phyloP scores from a whole-genome alignment of 2,797 vertebrate genomes.

The Huso huso region DNA sequence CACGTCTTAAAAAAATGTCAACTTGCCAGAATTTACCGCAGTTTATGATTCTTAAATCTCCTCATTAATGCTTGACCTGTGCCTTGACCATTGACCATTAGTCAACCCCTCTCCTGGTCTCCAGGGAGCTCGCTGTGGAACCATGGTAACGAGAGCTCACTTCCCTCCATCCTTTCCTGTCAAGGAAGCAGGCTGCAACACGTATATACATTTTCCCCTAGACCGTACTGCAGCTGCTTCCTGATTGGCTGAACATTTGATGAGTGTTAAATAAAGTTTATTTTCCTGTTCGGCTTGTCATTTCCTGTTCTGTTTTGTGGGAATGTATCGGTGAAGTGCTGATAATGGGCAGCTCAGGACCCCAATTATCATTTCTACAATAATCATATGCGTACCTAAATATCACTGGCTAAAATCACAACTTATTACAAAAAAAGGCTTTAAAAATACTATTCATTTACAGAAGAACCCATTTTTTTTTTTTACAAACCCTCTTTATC shows the following conservation, averaged over 20 bases:
- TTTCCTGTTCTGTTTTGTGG: not conserved
- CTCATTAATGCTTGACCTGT: not conserved
- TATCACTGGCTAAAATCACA: no score
- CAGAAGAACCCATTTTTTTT: no score
- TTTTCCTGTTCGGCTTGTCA: constrained; percentile 10
- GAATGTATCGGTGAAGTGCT: not conserved
- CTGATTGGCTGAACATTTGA: constrained; percentile 19
- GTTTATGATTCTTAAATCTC: no score
- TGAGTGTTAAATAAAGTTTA: constrained; percentile 4
- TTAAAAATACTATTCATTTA: no score
- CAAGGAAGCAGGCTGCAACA: constrained; percentile 23
- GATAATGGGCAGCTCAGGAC: constrained; percentile 2
- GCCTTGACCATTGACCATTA: not conserved
- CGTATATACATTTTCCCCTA: constrained; percentile 9
- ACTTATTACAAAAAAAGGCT: no score
- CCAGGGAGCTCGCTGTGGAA: constrained; percentile 7
- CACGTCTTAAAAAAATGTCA: no score
- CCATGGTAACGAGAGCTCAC: constrained; percentile 1
- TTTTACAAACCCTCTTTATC: no score
- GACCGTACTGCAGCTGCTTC: constrained; percentile 19
- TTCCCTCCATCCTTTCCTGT: constrained; percentile 27
- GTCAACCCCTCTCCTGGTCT: constrained; percentile 1
- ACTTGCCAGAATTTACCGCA: no score
- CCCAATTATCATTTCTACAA: no score
- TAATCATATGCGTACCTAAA: no score